phyloP scores from a whole-genome alignment of 2,888 invertebrate genomes.

The Rhimphoctona megacephalus region DNA sequence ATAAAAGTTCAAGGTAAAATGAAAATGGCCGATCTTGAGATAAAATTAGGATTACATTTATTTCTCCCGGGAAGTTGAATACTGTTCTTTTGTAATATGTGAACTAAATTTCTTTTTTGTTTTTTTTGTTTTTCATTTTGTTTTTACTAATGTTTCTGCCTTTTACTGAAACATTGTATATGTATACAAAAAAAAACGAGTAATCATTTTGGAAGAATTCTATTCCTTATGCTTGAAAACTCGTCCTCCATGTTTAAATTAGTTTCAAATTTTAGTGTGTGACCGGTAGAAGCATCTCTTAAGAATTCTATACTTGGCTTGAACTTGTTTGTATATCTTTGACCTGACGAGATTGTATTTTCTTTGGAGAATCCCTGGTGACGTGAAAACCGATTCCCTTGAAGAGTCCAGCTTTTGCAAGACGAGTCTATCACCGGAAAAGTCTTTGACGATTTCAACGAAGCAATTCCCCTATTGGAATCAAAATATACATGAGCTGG shows the following conservation, averaged over 20 bases:
- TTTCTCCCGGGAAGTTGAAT: not conserved
- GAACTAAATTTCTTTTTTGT: not conserved
- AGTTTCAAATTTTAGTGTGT: conserved; percentile 36
- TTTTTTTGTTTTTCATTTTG: not conserved
- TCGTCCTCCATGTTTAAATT: conserved; percentile 14
- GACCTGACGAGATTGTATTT: conserved; percentile 46
- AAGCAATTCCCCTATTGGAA: conserved; percentile 7
- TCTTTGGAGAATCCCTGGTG: conserved; percentile 39
- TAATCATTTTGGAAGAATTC: not conserved
- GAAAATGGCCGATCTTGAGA: not conserved
- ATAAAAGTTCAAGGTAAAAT: not conserved
- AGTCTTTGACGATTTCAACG: conserved; percentile 49
- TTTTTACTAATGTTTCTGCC: not conserved
- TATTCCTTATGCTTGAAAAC: not conserved
- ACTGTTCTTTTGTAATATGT: not conserved
- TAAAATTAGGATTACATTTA: not conserved
- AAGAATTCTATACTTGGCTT: conserved; percentile 30
- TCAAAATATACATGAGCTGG: not conserved
- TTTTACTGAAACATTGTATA: not conserved
- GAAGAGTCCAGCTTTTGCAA: conserved; percentile 30
- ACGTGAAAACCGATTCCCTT: conserved; percentile 25
- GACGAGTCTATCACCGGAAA: conserved; percentile 15
- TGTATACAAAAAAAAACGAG: conserved; percentile 10
- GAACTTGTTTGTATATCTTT: conserved; percentile 54
- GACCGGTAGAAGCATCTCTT: conserved; percentile 5